Percentiles rank a stretch among this genome's conserved stretches.
phyloP scores from a whole-genome alignment of 2,113 vertebrate species.

The Garra rufa region DNA sequence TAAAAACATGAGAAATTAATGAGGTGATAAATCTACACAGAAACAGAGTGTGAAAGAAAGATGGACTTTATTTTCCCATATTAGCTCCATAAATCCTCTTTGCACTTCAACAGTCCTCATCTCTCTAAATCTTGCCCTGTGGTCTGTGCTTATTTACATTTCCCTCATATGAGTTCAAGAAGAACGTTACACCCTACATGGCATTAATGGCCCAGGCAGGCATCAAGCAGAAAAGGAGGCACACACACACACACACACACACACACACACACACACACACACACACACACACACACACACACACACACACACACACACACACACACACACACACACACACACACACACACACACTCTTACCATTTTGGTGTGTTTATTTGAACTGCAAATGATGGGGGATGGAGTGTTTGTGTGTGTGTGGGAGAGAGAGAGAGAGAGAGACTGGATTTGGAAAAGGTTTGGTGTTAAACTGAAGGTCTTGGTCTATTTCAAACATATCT shows the following conservation, averaged over 20 bases:
- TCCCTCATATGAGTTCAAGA: conserved; percentile 10
- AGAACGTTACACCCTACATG: conserved; percentile 14
- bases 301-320: conserved; percentile 39
- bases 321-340: conserved; percentile 42
- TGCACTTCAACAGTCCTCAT: conserved; percentile 39
- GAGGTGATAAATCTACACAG: conserved; percentile 8
- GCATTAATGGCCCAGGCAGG: conserved; percentile 29
- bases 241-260: conserved; percentile 39
- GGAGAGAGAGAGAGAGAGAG: conserved; percentile 35
- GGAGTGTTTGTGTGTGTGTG: conserved; percentile 34
- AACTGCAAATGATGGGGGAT: conserved; percentile 68
- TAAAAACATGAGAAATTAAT: conserved; percentile 8
- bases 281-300: conserved; percentile 37
- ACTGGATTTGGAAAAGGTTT: conserved; percentile 25
- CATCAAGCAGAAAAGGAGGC: conserved; percentile 2
- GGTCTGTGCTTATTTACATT: conserved; percentile 55
- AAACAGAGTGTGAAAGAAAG: conserved; percentile 15
- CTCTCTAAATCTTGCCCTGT: conserved; percentile 26
- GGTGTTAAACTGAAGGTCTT: conserved; percentile 68
- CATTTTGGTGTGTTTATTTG: conserved; percentile 74
- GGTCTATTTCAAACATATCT: conserved; percentile 69
- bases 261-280: conserved; percentile 42
- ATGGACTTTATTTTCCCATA: conserved; percentile 14
- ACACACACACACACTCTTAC: conserved; percentile 35
- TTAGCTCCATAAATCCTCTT: conserved; percentile 37